These are phyloP conservation scores for Drosophila prosaltans DNA, from an alignment of 1,140 invertebrate species.

Conservation along the genomic window DNA sequence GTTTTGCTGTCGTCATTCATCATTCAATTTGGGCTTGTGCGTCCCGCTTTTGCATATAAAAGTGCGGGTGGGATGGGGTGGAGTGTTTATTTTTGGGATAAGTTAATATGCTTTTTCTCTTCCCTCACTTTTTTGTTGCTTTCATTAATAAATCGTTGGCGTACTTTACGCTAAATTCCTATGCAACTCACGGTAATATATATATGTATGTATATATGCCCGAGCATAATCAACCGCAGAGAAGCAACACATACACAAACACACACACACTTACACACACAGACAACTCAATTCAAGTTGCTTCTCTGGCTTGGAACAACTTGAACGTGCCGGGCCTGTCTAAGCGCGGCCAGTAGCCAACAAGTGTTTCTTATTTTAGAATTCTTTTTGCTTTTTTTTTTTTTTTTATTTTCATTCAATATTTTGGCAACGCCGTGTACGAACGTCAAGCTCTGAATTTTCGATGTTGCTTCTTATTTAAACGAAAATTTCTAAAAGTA, in stretches of 20 bases:
- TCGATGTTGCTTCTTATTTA: constrained; percentile 26
- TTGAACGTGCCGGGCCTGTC: constrained; percentile 58
- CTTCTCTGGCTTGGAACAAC: constrained; percentile 13
- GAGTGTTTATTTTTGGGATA: constrained; percentile 24
- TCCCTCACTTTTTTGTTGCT: constrained; percentile 26
- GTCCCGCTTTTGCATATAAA: constrained; percentile 38
- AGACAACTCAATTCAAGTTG: neutral
- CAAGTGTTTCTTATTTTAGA: constrained; percentile 45
- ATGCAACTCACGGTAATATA: constrained; percentile 58
- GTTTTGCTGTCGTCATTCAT: constrained; percentile 65
- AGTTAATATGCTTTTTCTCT: constrained; percentile 61
- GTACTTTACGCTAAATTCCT: constrained; percentile 59
- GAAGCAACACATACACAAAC: neutral
- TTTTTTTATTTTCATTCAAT: constrained; percentile 67
- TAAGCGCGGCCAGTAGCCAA: constrained; percentile 32
- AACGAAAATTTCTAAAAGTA: constrained; percentile 56
- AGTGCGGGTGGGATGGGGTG: neutral
- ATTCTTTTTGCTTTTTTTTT: constrained; percentile 39
- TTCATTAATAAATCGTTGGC: constrained; percentile 74
- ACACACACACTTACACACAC: neutral
- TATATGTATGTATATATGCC: neutral
- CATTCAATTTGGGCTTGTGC: constrained; percentile 50
- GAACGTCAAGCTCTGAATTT: constrained; percentile 62
- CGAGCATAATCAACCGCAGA: constrained; percentile 62
- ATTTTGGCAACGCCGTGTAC: constrained; percentile 69